These are phyloP conservation scores for Helicoverpa zea DNA, from an alignment of 1,140 invertebrate genomes.

Conservation along the genomic window DNA sequence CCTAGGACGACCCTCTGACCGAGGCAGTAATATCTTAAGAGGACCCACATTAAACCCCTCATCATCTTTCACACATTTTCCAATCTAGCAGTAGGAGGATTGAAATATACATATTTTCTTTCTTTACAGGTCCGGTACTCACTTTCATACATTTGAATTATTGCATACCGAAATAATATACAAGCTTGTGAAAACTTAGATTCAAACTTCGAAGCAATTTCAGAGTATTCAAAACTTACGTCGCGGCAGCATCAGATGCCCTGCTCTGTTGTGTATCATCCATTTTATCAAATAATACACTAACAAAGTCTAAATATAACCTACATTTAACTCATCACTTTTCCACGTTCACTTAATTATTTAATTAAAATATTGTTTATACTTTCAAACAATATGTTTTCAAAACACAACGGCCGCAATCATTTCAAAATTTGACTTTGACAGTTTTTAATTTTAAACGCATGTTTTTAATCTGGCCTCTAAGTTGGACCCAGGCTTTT, in stretches of 20 bases:
- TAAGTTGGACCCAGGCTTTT: constrained; percentile 10
- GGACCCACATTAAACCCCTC: too few relatives aligned
- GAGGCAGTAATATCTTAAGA: too few relatives aligned
- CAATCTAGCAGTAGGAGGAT: too few relatives aligned
- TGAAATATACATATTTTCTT: too few relatives aligned
- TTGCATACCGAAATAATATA: too few relatives aligned
- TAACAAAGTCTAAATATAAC: background rate
- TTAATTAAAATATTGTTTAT: constrained; percentile 17
- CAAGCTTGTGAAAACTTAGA: too few relatives aligned
- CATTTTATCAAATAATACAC: constrained; percentile 54
- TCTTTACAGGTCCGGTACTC: too few relatives aligned
- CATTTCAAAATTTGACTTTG: constrained; percentile 36
- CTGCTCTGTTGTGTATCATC: constrained; percentile 68
- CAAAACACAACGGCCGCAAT: constrained; percentile 44
- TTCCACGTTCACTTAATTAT: constrained; percentile 1
- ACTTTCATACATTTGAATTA: background rate
- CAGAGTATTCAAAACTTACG: constrained; percentile 61
- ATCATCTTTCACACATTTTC: too few relatives aligned
- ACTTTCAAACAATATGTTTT: constrained; percentile 31
- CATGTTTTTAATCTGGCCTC: background rate
- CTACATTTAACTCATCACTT: constrained; percentile 25
- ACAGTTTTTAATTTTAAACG: constrained; percentile 33
- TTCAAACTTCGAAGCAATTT: too few relatives aligned
- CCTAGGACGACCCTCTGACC: too few relatives aligned
- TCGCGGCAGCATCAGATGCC: constrained; percentile 59